phyloP scores from a whole-genome alignment of 2,888 invertebrate genomes.

The Chaetogeoica ovagalla region DNA sequence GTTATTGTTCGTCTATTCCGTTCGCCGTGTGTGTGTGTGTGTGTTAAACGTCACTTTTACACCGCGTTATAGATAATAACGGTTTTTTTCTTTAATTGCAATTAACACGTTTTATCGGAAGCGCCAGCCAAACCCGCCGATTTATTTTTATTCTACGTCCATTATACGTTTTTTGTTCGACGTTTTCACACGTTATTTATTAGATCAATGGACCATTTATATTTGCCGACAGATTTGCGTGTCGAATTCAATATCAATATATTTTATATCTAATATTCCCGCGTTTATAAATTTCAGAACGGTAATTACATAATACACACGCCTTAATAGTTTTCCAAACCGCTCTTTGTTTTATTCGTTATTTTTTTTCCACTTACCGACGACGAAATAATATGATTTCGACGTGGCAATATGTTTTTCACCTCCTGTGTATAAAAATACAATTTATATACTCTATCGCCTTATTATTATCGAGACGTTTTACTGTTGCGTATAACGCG shows the following conservation, averaged over 20 bases:
- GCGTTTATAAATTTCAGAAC: too few species aligned
- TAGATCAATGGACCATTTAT: not conserved
- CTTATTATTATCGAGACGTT: not conserved
- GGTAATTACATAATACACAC: too few species aligned
- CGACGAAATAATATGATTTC: not conserved
- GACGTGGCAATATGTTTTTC: not conserved
- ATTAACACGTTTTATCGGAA: too few species aligned
- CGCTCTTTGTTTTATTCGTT: not conserved
- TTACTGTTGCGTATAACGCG: not conserved
- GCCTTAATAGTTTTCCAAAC: not conserved
- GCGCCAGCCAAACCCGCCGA: too few species aligned
- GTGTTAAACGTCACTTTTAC: not conserved
- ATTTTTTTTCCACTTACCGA: not conserved
- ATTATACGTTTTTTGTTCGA: not conserved
- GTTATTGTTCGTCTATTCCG: slow-evolving; percentile 23
- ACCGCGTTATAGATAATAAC: not conserved
- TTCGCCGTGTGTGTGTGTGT: not conserved
- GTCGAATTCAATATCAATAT: too few species aligned
- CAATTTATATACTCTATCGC: too few species aligned
- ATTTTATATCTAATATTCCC: not conserved
- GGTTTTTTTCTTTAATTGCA: too few species aligned
- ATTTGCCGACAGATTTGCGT: too few species aligned
- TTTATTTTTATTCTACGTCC: not conserved
- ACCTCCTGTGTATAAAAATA: not conserved
- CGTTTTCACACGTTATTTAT: not conserved